Evolutionary conservation across 2,113 vertebrate genomes (phyloP), one percentile per base, ranked within the genome.

Genomic region (Planiliza haematocheilus): DNA sequence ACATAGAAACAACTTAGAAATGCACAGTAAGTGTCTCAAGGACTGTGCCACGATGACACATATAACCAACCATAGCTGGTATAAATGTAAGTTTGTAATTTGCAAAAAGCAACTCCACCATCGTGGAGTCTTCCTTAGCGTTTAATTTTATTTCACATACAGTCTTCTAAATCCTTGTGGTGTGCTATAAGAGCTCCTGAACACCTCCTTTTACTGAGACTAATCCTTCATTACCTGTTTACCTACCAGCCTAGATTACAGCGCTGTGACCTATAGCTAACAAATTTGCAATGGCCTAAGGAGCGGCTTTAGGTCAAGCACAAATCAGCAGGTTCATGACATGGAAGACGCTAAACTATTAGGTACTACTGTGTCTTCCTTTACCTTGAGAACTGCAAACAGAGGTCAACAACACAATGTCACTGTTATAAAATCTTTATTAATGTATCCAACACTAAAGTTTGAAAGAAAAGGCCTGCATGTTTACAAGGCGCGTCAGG

Each of bases 391-490:
- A 16, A n/a, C 17, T 9, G 9, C 46, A 74, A 64, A 76, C 10
- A 57, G 43, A 79, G n/a, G 49, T 38, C 7, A 55, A 7, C 61
- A 55, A 67, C 24, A 20, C 12, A 8, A 42, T 4, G 0, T 58
- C 2, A 39, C 57, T 38, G 64, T 76, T 79, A 78, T 64, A 81
- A 82, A 83, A 57, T 74, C 72, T 92, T 92, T 91, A 91, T 91
- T 90, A 59, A 78, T 39, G 61, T 61, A 62, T 74, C 76, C 48
- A 86, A 52, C 51, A 59, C 79, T 88, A 89, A 53, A 38, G 41
- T 75, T 63, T 63, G 55, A 46, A 4, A 78, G 70, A 38, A 79
- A 82, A 57, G 46, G 41, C 21, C 50, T 65, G 69, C 34, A 62
- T 43, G 66, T 63, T 80, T 64, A 75, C 46, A 79, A 65, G 59